A percentile compares a stretch with the other conserved stretches of the same genome.
Conservation (phyloP, 2,113 vertebrate genomes). For the Rallus limicola region DNA sequence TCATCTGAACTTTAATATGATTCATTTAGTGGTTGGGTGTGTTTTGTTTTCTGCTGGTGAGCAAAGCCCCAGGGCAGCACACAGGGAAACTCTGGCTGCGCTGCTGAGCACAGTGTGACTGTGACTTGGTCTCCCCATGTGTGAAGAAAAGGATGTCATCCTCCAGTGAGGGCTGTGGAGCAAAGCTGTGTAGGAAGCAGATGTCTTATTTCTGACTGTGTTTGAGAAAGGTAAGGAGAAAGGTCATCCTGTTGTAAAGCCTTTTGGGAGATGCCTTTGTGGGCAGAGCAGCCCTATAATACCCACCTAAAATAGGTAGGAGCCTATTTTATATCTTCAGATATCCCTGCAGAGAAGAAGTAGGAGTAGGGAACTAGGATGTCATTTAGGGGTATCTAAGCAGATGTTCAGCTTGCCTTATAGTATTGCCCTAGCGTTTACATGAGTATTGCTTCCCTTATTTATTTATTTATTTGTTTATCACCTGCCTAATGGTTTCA, state of each 20-base stretch:
- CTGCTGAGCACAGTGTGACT: background rate
- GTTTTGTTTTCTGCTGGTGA: background rate
- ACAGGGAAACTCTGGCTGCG: background rate
- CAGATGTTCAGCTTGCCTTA: background rate
- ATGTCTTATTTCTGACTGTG: background rate
- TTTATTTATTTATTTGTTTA: background rate
- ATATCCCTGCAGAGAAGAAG: background rate
- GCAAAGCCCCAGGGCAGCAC: background rate
- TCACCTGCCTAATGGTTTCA: constrained; percentile 15
- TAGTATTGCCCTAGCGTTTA: background rate
- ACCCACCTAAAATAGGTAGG: background rate
- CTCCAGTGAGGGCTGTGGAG: background rate
- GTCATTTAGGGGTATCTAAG: background rate
- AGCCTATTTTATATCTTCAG: background rate
- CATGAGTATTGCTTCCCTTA: background rate
- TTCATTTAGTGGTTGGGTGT: background rate
- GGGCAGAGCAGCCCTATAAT: background rate
- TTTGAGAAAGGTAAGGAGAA: background rate
- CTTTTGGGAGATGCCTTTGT: background rate
- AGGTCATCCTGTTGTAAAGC: background rate
- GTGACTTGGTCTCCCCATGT: background rate
- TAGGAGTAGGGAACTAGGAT: background rate
- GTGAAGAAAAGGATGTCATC: background rate
- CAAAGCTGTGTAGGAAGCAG: background rate
- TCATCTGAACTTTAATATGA: background rate